These are phyloP conservation scores for Oxyura jamaicensis DNA, from an alignment of 2,113 vertebrate genomes.

Conservation along the genomic window DNA sequence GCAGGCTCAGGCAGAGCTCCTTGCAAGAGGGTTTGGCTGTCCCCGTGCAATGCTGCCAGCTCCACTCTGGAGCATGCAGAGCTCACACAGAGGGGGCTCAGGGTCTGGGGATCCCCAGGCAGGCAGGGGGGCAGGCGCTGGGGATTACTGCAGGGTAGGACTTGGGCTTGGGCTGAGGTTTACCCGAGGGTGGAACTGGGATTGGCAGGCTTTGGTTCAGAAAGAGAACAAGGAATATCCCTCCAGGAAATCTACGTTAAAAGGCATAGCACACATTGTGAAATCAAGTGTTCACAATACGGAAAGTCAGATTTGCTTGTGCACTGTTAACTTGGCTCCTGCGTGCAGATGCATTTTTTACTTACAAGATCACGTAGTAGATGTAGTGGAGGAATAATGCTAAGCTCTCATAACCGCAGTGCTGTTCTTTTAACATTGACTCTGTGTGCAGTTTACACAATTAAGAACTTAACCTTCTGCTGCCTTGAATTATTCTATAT, in stretches of 20 bases:
- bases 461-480: too few species aligned
- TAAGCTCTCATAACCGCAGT: background rate
- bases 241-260: background rate
- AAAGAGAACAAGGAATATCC: background rate
- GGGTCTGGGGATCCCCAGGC: too few species aligned
- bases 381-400: accelerated
- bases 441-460: accelerated
- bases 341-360: background rate
- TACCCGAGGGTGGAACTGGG: background rate
- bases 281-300: background rate
- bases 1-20: background rate
- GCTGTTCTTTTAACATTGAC: accelerated
- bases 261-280: background rate
- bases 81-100: background rate
- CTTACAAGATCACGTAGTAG: background rate
- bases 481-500: too few species aligned
- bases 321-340: background rate
- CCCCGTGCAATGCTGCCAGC: background rate
- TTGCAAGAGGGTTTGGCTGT: background rate
- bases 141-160: too few species aligned
- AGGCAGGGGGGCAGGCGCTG: too few species aligned
- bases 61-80: background rate
- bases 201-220: background rate
- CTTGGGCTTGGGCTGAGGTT: background rate
- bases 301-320: background rate